Evolutionary conservation across 2,888 invertebrate genomes (phyloP), one percentile per base, ranked within the genome.

Genomic region (Cactoblastis cactorum): DNA sequence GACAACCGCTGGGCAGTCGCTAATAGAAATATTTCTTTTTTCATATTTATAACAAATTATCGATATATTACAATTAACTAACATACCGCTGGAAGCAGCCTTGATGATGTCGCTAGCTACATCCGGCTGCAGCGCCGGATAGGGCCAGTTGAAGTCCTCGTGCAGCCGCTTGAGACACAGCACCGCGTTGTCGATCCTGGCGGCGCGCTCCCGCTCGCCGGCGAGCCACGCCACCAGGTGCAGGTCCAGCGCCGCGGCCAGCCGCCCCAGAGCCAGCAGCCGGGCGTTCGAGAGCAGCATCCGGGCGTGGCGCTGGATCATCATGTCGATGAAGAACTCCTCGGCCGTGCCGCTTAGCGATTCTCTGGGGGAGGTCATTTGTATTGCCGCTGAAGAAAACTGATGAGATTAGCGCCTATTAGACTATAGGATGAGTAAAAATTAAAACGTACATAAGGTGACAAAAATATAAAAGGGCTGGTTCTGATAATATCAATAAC

Each of bases 241-340:
- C 71, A 98, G 95, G 82, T 98, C 97, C 14, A 99, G 85, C 62
- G 97, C 95, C 1, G 98, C 97, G 35, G 98, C 96, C 90, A 99
- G 95, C 70, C 94, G 94, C 18, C 98, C 98, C 28, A 98, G 86
- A 66, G 98, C 95, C 47, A 93, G 91, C 6, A 98, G 86, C 38
- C 95, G 92, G 49, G 94, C 95, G 9, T 93, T 92, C 3, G 94
- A 92, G 1, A 99, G 90, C 35, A 98, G 90, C 47, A 95, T 92
- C 0, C 97, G 91, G 0, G 98, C 98, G 83, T 98, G 98, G 2
- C 97, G 92, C 71, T 96, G 96, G 24, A 99, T 92, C 80, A 98
- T 97, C 56, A 95, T 94, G 78, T 98, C 97, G 56, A 98, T 95
- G 78, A 96, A 97, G 76, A 96, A 95, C 70, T 95, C 95, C 71